A percentile compares a stretch with the other conserved stretches of the same genome.
These are phyloP conservation scores for Pinctada fucata DNA, from an alignment of 2,888 invertebrate species.

Conservation along the genomic window DNA sequence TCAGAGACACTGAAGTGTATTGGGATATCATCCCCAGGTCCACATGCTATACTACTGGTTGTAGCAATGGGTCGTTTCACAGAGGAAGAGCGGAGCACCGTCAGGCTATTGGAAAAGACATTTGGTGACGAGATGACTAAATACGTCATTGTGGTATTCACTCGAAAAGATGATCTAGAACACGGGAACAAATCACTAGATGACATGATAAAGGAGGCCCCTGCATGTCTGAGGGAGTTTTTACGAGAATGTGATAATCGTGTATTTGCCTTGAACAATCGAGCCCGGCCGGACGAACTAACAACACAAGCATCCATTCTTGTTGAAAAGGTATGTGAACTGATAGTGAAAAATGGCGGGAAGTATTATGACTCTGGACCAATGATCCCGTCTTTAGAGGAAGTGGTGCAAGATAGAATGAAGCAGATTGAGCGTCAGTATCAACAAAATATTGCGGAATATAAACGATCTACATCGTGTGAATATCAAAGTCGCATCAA, in stretches of 20 bases:
- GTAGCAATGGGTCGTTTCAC: conserved; percentile 37
- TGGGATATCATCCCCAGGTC: conserved; percentile 36
- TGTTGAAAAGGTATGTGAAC: conserved; percentile 26
- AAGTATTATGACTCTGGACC: conserved; percentile 28
- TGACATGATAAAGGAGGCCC: conserved; percentile 24
- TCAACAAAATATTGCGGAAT: not conserved
- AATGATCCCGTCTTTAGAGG: conserved; percentile 36
- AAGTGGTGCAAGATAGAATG: conserved; percentile 21
- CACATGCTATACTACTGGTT: conserved; percentile 39
- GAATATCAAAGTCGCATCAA: conserved; percentile 6
- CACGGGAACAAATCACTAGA: conserved; percentile 9
- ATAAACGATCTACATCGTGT: conserved; percentile 7
- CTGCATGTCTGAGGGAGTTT: conserved; percentile 21
- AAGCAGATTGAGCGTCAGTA: conserved; percentile 27
- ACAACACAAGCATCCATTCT: conserved; percentile 30
- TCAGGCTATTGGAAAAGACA: conserved; percentile 27
- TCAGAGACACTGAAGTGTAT: conserved; percentile 38
- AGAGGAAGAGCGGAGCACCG: conserved; percentile 32
- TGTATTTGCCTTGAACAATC: conserved; percentile 37
- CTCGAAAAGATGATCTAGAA: conserved; percentile 40
- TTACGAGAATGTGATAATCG: conserved; percentile 26
- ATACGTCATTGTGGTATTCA: conserved; percentile 39
- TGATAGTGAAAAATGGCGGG: conserved; percentile 32
- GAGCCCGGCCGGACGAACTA: conserved; percentile 9
- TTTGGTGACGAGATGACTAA: conserved; percentile 39